These are phyloP conservation scores for Sitophilus oryzae DNA, from an alignment of 1,140 invertebrate species.

Conservation along the genomic window DNA sequence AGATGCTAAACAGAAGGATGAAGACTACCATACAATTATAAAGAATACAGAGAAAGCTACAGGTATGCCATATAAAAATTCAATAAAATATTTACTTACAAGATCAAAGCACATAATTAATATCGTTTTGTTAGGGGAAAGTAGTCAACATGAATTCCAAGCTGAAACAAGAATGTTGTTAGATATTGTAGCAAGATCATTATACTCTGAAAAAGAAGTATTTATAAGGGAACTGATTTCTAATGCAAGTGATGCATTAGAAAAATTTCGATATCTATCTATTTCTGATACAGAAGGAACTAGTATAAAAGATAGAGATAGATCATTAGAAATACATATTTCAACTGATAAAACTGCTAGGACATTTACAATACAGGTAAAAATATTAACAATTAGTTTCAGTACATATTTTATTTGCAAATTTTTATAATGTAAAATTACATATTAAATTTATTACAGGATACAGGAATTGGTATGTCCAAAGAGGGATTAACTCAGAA, in stretches of 20 bases:
- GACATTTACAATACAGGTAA: slow-evolving; percentile 79
- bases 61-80: slow-evolving; percentile 41
- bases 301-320: slow-evolving; percentile 48
- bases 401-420: slow-evolving; percentile 1
- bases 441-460: slow-evolving; percentile 54
- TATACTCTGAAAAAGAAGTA: slow-evolving; percentile 97
- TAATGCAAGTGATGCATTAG: slow-evolving; percentile 94
- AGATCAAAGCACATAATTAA: neutral
- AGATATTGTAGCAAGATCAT: slow-evolving; percentile 93
- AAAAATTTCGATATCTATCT: slow-evolving; percentile 78
- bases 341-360: slow-evolving; percentile 81
- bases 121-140: slow-evolving; percentile 42
- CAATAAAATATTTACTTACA: neutral
- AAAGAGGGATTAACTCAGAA: slow-evolving; percentile 85
- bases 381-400: neutral
- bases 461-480: slow-evolving; percentile 92
- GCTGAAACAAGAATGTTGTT: slow-evolving; percentile 93
- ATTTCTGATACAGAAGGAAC: slow-evolving; percentile 44
- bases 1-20: slow-evolving; percentile 18
- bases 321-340: slow-evolving; percentile 80
- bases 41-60: slow-evolving; percentile 52
- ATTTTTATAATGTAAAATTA: neutral
- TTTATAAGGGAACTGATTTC: slow-evolving; percentile 95
- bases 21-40: slow-evolving; percentile 49
- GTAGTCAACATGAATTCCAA: slow-evolving; percentile 77